A percentile compares a stretch with the other conserved stretches of the same genome.
Conservation (phyloP, 23 tunicate species). For the Ciona savignyi region DNA sequence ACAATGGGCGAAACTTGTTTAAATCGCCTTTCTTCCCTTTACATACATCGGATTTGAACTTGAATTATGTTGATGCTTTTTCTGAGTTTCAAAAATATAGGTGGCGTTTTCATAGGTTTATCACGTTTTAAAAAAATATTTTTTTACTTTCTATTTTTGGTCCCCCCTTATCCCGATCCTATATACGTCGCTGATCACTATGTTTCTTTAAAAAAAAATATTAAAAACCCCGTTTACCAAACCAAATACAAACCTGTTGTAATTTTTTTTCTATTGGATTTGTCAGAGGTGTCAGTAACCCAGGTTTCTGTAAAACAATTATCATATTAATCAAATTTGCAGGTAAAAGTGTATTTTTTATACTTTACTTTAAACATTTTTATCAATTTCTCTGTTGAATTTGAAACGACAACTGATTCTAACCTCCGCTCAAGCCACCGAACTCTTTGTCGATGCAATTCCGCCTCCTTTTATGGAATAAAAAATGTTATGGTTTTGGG, state of each 20-base stretch:
- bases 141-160: no score
- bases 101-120: no score
- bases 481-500: not conserved
- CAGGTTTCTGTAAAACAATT: not conserved
- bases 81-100: no score
- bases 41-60: no score
- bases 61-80: no score
- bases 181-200: no score
- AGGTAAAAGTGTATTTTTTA: not conserved
- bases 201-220: no score
- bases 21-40: no score
- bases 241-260: not conserved
- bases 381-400: conserved; percentile 11
- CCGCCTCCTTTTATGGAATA: conserved; percentile 24
- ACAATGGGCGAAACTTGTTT: no score
- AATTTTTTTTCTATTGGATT: not conserved
- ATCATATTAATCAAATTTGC: not conserved
- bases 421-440: conserved; percentile 55
- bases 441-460: conserved; percentile 34
- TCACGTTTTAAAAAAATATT: no score
- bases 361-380: conserved; percentile 28
- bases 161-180: no score
- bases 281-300: not conserved
- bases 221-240: no score
- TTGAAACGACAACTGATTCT: conserved; percentile 24